Evolutionary conservation across 2,113 vertebrate genomes (phyloP).

Genomic region (Zapornia atra): DNA sequence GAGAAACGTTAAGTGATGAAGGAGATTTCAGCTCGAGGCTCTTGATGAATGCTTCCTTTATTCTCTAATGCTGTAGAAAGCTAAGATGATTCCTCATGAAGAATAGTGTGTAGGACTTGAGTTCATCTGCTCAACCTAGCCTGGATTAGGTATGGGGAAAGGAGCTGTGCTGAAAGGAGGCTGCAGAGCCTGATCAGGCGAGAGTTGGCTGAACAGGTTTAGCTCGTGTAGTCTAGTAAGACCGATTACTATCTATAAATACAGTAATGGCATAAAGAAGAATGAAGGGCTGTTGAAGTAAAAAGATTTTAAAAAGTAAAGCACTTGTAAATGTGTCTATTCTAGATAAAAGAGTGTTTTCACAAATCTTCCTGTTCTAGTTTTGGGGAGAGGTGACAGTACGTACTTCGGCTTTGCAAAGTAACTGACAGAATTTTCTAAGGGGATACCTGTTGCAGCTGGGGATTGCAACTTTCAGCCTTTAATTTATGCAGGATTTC

Average conservation of each 20-base stretch:
- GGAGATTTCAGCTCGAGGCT: not conserved
- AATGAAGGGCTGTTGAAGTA: not conserved
- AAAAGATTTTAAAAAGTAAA: not conserved
- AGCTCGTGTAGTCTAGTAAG: not conserved
- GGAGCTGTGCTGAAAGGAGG: not conserved
- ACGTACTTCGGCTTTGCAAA: not conserved
- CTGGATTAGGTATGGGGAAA: not conserved
- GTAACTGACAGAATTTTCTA: accelerated
- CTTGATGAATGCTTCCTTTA: not conserved
- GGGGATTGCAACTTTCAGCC: not conserved
- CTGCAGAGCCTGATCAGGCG: not conserved
- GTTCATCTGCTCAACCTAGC: not conserved
- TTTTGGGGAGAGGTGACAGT: not conserved
- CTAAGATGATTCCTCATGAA: not conserved
- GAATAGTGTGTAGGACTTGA: not conserved
- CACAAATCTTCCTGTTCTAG: not conserved
- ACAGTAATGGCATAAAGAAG: not conserved
- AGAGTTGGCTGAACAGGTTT: not conserved
- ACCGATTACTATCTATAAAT: not conserved
- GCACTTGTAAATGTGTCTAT: not conserved
- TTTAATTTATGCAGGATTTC: not conserved
- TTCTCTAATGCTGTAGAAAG: not conserved
- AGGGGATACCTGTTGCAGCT: not conserved
- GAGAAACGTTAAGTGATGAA: not conserved
- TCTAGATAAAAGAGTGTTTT: not conserved